Conservation (phyloP, 2,888 invertebrate species). For the Agrilus biguttatus region DNA sequence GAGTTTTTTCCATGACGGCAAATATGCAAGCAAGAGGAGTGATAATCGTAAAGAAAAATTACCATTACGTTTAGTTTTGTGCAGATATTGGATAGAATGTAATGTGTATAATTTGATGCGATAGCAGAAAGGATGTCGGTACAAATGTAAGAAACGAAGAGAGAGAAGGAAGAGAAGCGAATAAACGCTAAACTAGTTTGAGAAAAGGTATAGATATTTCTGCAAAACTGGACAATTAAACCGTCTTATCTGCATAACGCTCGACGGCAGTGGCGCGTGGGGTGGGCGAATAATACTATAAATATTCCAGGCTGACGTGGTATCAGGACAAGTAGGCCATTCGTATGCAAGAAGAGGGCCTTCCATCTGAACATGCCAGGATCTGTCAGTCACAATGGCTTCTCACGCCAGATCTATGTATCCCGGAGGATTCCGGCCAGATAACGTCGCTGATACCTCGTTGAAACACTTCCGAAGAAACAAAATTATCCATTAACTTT, state of each 20-base stretch:
- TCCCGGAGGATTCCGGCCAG: slow-evolving; percentile 20
- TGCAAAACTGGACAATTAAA: slow-evolving; percentile 23
- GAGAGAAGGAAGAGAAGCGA: no score
- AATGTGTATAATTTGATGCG: no score
- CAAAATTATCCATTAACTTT: no score
- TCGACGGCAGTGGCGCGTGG: slow-evolving; percentile 22
- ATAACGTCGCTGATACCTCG: slow-evolving; percentile 16
- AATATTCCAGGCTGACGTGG: slow-evolving; percentile 24
- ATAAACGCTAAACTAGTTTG: background rate
- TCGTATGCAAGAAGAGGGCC: slow-evolving; percentile 31
- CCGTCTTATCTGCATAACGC: slow-evolving; percentile 31
- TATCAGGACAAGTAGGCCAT: slow-evolving; percentile 30
- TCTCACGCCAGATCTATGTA: slow-evolving; percentile 22
- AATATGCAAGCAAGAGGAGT: no score
- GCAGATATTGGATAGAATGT: no score
- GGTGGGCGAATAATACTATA: slow-evolving; percentile 22
- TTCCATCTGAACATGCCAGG: slow-evolving; percentile 33
- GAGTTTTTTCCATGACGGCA: no score
- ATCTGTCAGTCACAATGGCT: slow-evolving; percentile 34
- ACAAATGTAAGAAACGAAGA: no score
- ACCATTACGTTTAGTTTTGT: no score
- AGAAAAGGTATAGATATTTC: background rate
- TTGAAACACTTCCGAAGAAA: no score
- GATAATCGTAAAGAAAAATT: no score
- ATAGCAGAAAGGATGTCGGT: no score